Base-by-base conservation (phyloP, 2,888 invertebrate species). In the Cataglyphis altisquamis region DNA sequence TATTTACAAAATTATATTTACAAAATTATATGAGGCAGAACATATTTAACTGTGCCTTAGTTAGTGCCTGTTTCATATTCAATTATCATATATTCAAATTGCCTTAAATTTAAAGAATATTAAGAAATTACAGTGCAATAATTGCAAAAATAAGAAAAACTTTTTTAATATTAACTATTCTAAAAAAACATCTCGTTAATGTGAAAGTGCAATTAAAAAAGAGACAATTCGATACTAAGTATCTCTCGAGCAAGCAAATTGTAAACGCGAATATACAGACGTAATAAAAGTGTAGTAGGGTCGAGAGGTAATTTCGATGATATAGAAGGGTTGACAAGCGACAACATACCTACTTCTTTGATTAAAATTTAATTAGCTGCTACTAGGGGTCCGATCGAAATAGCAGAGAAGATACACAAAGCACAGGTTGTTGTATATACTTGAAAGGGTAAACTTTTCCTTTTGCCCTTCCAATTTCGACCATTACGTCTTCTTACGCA, bases 321-420 rank as follows among this genome's bases (percentile, higher is more conserved):
- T 36, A 12, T 18, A n/a, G 39, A 45, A 45, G 10, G 25, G 3
- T 67, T 57, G 29, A 55, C 78, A 70, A 57, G 21, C 18, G 52
- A 1, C 70, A n/a, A 48, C 48, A 73, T 86, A 83, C 84, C 82
- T 88, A 86, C 89, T 91, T 88, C 89, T 90, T 89, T 88, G 87
- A 90, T 91, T 89, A 91, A 88, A 89, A 90, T 91, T 91, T 90
- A 92, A 91, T 92, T 90, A 91, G 86, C 82, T n/a, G 9, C n/a
- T 84, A 82, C 82, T 84, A 48, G 2, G 87, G 85, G 84, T 83
- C 86, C 87, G 87, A 75, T 72, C 73, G 83, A 86, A 88, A 86
- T 83, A 88, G 73, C 84, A 73, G 73, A 57, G 73, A 82, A 70
- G 75, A 60, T 29, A 77, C 68, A 12, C n/a, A 60, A 70, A 81